Evolutionary conservation across 2,113 vertebrate species (phyloP).

Genomic region (Bucco capensis): DNA sequence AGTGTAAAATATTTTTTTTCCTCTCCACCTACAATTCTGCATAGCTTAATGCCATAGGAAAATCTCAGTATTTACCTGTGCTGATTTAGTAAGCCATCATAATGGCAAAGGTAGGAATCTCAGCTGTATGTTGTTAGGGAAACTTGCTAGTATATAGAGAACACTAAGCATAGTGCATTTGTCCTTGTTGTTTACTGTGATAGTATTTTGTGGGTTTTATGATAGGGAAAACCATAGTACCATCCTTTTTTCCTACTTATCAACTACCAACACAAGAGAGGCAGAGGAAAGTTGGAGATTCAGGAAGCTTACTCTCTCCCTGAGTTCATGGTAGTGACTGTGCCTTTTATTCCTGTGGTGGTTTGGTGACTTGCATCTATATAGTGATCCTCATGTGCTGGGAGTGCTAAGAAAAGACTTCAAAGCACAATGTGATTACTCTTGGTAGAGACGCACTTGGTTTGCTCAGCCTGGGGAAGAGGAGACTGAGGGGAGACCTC

Average conservation of each 20-base stretch:
- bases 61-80: background rate
- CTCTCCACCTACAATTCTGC: background rate
- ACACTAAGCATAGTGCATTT: background rate
- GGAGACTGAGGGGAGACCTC: too few relatives aligned
- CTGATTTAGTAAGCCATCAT: background rate
- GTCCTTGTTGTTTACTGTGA: background rate
- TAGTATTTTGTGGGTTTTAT: background rate
- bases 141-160: background rate
- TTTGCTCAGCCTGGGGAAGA: too few relatives aligned
- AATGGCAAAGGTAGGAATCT: background rate
- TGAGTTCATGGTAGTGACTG: background rate
- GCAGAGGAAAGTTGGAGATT: background rate
- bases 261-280: rapidly evolving
- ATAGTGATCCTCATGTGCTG: background rate
- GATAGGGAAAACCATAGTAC: background rate
- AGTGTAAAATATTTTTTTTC: background rate
- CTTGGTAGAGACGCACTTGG: background rate
- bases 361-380: background rate
- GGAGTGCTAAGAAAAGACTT: background rate
- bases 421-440: background rate
- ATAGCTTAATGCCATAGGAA: background rate
- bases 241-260: background rate
- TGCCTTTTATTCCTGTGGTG: background rate
- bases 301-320: background rate
- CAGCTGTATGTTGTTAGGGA: background rate